phyloP scores from a whole-genome alignment of 2,113 vertebrate genomes.

The Anolis sagrei region DNA sequence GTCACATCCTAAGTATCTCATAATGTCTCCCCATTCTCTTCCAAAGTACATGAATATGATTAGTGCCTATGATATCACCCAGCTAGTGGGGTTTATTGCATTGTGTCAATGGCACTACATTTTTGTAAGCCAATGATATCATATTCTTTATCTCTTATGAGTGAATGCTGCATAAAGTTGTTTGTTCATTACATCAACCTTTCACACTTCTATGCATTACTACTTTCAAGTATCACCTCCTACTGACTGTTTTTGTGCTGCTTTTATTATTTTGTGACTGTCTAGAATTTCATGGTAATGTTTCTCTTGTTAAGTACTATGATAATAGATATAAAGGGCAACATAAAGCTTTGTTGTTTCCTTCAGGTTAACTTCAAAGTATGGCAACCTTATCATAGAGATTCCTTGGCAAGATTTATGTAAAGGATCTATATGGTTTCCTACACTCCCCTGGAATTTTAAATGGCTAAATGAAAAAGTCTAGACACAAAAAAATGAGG shows the following conservation, averaged over 20 bases:
- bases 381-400: not conserved
- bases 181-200: slow-evolving; percentile 22
- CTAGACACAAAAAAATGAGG: not conserved
- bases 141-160: not conserved
- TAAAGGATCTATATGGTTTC: not conserved
- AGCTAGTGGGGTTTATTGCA: not conserved
- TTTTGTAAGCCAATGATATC: not conserved
- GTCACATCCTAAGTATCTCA: not conserved
- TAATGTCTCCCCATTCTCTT: not conserved
- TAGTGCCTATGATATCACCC: slow-evolving; percentile 4
- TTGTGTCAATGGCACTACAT: not conserved
- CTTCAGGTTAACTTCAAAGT: not conserved
- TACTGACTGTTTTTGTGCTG: not conserved
- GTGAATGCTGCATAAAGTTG: not conserved
- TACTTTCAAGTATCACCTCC: slow-evolving; percentile 34
- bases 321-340: not conserved
- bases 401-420: not conserved
- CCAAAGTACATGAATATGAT: not conserved
- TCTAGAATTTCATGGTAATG: not conserved
- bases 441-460: slow-evolving; percentile 20
- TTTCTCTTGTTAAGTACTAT: not conserved
- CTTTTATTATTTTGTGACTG: not conserved
- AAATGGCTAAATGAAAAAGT: not conserved
- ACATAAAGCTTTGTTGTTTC: not conserved
- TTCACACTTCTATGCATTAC: not conserved